A percentile compares a stretch with the other conserved stretches of the same genome.
Conservation (phyloP, 2,113 vertebrate genomes). For the Odobenus rosmarus region DNA sequence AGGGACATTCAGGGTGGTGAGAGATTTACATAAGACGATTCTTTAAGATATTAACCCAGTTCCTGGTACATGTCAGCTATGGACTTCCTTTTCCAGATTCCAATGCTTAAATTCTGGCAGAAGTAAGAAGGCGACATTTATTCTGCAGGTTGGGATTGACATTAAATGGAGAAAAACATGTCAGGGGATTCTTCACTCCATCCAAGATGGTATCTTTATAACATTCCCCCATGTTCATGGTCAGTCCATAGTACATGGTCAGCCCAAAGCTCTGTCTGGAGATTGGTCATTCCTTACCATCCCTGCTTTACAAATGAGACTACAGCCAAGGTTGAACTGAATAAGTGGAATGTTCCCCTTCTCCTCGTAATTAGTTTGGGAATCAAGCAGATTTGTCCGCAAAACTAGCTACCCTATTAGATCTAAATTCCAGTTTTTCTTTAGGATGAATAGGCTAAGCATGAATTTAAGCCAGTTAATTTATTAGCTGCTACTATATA, state of each 20-base stretch:
- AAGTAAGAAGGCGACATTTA: background rate
- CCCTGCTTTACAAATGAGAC: background rate
- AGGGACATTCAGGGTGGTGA: background rate
- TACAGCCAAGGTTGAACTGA: background rate
- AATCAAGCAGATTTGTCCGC: conserved; percentile 32
- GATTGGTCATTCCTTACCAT: background rate
- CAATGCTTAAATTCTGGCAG: background rate
- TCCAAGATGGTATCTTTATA: background rate
- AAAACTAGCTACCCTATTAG: background rate
- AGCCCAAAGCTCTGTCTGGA: background rate
- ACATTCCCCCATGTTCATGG: background rate
- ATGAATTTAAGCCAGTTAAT: conserved; percentile 46
- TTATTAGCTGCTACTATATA: conserved; percentile 26
- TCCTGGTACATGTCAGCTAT: background rate
- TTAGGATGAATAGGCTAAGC: background rate
- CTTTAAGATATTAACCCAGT: background rate
- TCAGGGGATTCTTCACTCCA: background rate
- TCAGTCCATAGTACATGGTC: background rate
- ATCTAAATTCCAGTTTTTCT: conserved; percentile 21
- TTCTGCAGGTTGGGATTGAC: background rate
- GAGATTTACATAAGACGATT: background rate
- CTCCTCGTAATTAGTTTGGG: background rate
- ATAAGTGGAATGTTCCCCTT: background rate
- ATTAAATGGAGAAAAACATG: background rate
- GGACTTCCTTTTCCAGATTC: background rate